These are phyloP conservation scores for Nomada fucata DNA, from an alignment of 2,888 invertebrate species.

Conservation along the genomic window DNA sequence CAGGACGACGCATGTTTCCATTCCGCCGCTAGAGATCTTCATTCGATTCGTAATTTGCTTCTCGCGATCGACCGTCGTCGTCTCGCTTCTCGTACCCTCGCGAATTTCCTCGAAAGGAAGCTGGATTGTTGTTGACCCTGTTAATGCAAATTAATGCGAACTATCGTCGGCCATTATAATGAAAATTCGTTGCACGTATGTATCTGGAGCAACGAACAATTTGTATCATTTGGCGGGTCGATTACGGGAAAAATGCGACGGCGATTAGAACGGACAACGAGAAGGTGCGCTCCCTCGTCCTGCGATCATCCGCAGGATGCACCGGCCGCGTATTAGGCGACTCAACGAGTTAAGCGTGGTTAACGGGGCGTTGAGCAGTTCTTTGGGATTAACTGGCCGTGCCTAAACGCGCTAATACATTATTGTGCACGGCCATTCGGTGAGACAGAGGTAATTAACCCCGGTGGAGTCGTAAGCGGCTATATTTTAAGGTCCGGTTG, in stretches of 20 bases:
- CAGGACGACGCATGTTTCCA: slow-evolving; percentile 50
- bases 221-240: too few relatives aligned
- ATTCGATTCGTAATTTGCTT: too few relatives aligned
- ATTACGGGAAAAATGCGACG: slow-evolving; percentile 24
- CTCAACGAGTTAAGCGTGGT: slow-evolving; percentile 75
- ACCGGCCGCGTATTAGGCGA: slow-evolving; percentile 64
- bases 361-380: slow-evolving; percentile 77
- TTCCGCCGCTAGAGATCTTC: not conserved
- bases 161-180: too few relatives aligned
- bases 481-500: slow-evolving; percentile 71
- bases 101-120: too few relatives aligned
- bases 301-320: slow-evolving; percentile 60
- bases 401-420: slow-evolving; percentile 78
- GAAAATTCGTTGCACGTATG: too few relatives aligned
- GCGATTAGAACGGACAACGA: slow-evolving; percentile 48
- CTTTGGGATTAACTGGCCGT: slow-evolving; percentile 76
- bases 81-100: not conserved
- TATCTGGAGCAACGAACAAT: too few relatives aligned
- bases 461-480: slow-evolving; percentile 43
- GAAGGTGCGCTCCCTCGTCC: slow-evolving; percentile 18
- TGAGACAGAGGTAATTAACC: slow-evolving; percentile 72
- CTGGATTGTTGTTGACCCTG: too few relatives aligned
- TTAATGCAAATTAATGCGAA: too few relatives aligned
- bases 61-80: not conserved
- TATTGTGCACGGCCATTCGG: slow-evolving; percentile 61